A percentile compares a stretch with the other conserved stretches of the same genome.
phyloP scores from a whole-genome alignment of 2,113 vertebrate genomes.

The Pelodiscus sinensis region DNA sequence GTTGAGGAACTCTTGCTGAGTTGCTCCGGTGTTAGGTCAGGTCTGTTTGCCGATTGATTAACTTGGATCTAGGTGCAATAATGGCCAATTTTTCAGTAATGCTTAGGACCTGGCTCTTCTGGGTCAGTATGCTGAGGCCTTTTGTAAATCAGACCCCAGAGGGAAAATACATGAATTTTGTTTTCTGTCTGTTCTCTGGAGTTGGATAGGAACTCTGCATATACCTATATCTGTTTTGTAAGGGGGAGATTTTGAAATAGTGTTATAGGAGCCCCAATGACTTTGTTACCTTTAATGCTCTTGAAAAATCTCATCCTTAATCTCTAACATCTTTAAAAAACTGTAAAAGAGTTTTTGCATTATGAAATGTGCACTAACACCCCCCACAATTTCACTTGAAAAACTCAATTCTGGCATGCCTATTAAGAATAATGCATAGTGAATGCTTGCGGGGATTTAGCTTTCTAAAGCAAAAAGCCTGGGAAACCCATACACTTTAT shows the following conservation, averaged over 20 bases:
- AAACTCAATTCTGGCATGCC: not conserved
- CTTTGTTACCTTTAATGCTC: not conserved
- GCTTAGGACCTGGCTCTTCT: not conserved
- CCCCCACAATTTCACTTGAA: not conserved
- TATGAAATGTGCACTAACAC: not conserved
- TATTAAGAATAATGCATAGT: not conserved
- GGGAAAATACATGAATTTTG: accelerated
- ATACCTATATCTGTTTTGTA: not conserved
- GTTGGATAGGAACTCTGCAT: not conserved
- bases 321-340: not conserved
- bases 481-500: not conserved
- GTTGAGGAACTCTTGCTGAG: no score
- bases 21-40: not conserved
- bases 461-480: slow-evolving; percentile 4
- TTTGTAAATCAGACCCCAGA: not conserved
- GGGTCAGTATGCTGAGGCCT: not conserved
- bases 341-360: not conserved
- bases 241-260: not conserved
- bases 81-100: not conserved
- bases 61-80: not conserved
- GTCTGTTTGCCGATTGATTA: not conserved
- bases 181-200: not conserved
- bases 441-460: accelerated
- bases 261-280: not conserved
- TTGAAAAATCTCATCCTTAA: not conserved